Evolutionary conservation across 2,888 invertebrate species (phyloP).

Genomic region (Agrochola circellaris): DNA sequence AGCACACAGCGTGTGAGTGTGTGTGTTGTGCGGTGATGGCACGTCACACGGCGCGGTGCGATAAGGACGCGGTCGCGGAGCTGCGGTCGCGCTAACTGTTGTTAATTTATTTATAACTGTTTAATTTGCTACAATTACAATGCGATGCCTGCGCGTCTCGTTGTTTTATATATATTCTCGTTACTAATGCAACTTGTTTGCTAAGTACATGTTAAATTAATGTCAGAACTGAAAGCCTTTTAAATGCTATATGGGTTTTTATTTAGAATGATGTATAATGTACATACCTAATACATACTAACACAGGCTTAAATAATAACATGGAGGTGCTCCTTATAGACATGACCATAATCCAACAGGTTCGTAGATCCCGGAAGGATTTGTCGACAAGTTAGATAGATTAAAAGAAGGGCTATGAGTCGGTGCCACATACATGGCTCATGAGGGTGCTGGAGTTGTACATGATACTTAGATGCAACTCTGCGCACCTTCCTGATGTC

Average conservation of each 20-base stretch:
- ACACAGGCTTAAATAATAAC: background rate
- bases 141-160: conserved; percentile 19
- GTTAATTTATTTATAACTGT: conserved; percentile 63
- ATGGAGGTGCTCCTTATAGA: no score
- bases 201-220: no score
- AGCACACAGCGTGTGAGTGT: background rate
- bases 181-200: background rate
- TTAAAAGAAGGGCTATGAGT: no score
- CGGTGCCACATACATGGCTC: no score
- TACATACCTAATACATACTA: background rate
- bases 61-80: conserved; percentile 47
- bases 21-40: background rate
- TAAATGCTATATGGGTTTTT: background rate
- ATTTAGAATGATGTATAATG: conserved; percentile 4
- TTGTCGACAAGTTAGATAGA: no score
- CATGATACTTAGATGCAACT: no score
- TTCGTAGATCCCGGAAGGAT: no score
- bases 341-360: no score
- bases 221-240: background rate
- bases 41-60: conserved; percentile 25
- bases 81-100: conserved; percentile 63
- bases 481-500: no score
- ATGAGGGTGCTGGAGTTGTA: no score
- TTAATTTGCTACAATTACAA: conserved; percentile 54
- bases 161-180: background rate